These are phyloP conservation scores for Carlito syrichta DNA, from an alignment of 2,113 vertebrate species.

Conservation along the genomic window DNA sequence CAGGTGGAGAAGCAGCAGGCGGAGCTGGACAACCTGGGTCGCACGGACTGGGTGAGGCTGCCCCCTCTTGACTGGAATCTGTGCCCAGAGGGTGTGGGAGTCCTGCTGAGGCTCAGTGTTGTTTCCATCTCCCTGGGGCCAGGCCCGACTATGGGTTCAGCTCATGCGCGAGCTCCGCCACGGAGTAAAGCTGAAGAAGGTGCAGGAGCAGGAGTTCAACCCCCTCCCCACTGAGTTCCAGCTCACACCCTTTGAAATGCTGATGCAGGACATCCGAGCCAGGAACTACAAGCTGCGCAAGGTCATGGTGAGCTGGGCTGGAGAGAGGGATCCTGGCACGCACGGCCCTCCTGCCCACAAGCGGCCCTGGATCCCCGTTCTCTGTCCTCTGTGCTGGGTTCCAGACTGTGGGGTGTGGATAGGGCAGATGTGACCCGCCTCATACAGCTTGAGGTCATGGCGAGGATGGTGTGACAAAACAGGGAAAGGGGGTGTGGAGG, in stretches of 20 bases:
- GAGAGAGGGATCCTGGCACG: no score
- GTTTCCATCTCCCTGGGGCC: neutral
- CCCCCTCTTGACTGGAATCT: no score
- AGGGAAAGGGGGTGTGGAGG: neutral
- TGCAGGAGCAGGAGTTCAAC: constrained; percentile 94
- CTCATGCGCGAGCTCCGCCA: constrained; percentile 96
- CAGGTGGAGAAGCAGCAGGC: constrained; percentile 79
- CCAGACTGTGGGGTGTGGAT: accelerated
- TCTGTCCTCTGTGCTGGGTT: neutral
- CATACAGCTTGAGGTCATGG: no score
- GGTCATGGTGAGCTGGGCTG: constrained; percentile 90
- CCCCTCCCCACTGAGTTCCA: constrained; percentile 94
- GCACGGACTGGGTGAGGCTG: constrained; percentile 92
- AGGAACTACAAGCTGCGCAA: constrained; percentile 95
- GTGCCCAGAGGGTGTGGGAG: neutral
- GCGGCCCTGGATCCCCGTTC: neutral
- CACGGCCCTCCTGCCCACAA: accelerated
- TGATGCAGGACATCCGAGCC: constrained; percentile 96
- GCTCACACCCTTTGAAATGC: constrained; percentile 98
- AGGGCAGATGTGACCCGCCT: neutral
- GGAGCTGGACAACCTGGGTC: constrained; percentile 90
- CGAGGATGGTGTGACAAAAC: neutral
- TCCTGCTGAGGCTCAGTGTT: neutral
- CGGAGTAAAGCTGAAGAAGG: constrained; percentile 96
- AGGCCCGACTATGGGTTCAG: constrained; percentile 97